Percentiles rank a stretch among this genome's conserved stretches.
phyloP scores from a whole-genome alignment of 1,140 invertebrate species.

The Drosophila lacertosa region DNA sequence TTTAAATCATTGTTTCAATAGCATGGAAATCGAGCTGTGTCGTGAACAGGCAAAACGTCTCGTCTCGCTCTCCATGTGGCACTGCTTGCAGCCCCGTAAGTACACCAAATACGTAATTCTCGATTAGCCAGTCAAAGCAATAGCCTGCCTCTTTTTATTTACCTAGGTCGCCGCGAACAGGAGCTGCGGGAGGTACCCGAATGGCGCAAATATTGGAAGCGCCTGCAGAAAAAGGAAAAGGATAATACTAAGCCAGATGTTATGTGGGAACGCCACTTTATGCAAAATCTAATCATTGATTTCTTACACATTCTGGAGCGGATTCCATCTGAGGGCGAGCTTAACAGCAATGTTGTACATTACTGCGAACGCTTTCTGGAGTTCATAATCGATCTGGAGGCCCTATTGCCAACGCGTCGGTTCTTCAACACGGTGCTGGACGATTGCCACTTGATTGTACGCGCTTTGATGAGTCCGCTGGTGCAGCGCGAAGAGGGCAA shows the following conservation, averaged over 20 bases:
- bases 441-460: conserved; percentile 96
- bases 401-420: conserved; percentile 95
- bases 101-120: background rate
- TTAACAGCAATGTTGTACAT: conserved; percentile 85
- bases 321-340: conserved; percentile 88
- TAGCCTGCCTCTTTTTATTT: background rate
- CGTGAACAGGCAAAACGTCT: conserved; percentile 95
- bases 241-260: conserved; percentile 89
- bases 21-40: conserved; percentile 97
- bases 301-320: conserved; percentile 93
- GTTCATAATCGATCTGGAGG: conserved; percentile 97
- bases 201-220: conserved; percentile 96
- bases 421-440: conserved; percentile 99
- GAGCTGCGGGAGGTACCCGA: conserved; percentile 95
- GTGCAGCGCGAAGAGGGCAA: conserved; percentile 92
- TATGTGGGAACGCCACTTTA: conserved; percentile 94
- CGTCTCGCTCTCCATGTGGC: conserved; percentile 97
- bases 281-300: conserved; percentile 94
- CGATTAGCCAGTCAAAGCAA: background rate
- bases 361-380: conserved; percentile 99
- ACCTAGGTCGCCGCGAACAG: conserved; percentile 89
- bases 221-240: conserved; percentile 90
- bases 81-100: conserved; percentile 92
- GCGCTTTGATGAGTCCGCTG: conserved; percentile 93
- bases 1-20: conserved; percentile 98